Conservation (phyloP, 1,140 invertebrate species). For the Drosophila pectinifera region DNA sequence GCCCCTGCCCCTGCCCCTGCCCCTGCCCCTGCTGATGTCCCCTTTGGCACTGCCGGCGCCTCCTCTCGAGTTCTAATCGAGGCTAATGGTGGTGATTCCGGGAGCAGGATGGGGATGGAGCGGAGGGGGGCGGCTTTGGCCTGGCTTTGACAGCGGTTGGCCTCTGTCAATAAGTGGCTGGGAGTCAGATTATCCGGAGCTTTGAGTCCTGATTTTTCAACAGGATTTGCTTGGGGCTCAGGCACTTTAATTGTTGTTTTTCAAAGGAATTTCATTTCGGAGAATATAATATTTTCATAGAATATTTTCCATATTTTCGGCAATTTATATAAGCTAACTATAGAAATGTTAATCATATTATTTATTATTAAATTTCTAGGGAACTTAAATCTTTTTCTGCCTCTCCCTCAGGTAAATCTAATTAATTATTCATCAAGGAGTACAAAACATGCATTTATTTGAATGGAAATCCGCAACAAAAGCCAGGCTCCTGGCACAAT, state of each 20-base stretch:
- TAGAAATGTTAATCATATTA: too few relatives aligned
- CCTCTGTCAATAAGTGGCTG: slow-evolving; percentile 35
- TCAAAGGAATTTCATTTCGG: neutral
- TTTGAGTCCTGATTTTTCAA: slow-evolving; percentile 18
- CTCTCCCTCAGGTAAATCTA: neutral
- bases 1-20: slow-evolving; percentile 31
- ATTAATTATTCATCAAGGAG: neutral
- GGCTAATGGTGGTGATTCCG: slow-evolving; percentile 25
- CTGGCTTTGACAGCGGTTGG: slow-evolving; percentile 50
- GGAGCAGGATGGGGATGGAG: neutral
- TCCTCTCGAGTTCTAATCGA: slow-evolving; percentile 24
- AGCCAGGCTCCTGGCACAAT: slow-evolving; percentile 22
- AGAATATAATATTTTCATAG: neutral
- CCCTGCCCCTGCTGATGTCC: slow-evolving; percentile 37
- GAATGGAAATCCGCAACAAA: slow-evolving; percentile 41
- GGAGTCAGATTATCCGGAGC: slow-evolving; percentile 33
- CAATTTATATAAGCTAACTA: too few relatives aligned
- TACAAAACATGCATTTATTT: slow-evolving; percentile 4
- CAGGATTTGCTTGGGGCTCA: neutral
- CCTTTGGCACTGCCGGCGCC: slow-evolving; percentile 28
- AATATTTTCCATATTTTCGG: too few relatives aligned
- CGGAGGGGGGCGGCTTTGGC: neutral
- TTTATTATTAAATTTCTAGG: neutral
- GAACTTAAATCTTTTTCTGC: neutral
- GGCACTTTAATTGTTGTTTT: slow-evolving; percentile 3